Base-by-base conservation (phyloP, 2,797 vertebrate species). In the Oreortyx pictus region DNA sequence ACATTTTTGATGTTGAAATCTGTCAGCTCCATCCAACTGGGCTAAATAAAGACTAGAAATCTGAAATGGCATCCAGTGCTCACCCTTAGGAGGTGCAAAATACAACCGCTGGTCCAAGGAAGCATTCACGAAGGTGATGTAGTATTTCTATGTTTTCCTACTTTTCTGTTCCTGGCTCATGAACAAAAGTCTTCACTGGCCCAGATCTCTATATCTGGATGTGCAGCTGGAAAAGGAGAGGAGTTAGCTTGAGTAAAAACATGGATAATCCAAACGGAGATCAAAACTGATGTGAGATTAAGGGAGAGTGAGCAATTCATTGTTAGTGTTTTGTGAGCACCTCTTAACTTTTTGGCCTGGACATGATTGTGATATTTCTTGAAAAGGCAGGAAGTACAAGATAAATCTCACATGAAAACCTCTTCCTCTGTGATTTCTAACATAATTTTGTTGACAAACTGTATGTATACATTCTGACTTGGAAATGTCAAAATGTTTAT, bases 401-500 rank as follows among this genome's bases (percentile, higher is more conserved):
- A 92, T 93, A 96, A 95, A 93, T 91, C 82, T 94, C 73, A 75
- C 82, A 83, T 81, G 85, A 68, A 92, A 93, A 94, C 92, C 68
- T 88, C 87, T 95, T 94, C 93, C 84, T 92, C 79, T 88, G 87
- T 10, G 0, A 92, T 95, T 95, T 93, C 84, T 56, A 90, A 82
- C 70, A 70, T 77, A 54, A 65, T 95, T 90, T 92, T 95, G 89
- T 96, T 93, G 94, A 95, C 90, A 94, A 94, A 94, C 73, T 70
- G 4, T 83, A 78, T 87, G 79, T 93, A 94, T 90, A 92, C 90
- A 83, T 85, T 82, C 73, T 66, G 66, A 86, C 62, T 93, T 70
- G 76, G 82, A 92, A 93, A 96, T 60, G 76, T 70, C 84, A 78
- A 81, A 87, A 70, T 94, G 88, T 94, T 95, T 95, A 90, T 84